Conservation (phyloP, 2,113 vertebrate genomes). For the Tragelaphus strepsiceros region DNA sequence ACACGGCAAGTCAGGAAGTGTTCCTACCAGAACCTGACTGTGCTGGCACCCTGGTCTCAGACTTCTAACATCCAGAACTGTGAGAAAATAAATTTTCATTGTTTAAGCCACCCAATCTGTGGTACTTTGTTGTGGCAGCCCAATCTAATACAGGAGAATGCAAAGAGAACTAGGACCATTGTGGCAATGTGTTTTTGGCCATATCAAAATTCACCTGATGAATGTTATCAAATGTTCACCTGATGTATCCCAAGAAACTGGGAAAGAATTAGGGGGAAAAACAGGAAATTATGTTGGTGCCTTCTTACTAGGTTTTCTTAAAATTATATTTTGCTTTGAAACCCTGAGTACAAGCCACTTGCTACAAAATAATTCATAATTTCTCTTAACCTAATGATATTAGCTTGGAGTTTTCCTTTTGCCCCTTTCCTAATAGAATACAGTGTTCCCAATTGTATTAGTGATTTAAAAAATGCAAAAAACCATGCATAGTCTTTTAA, state of each 20-base stretch:
- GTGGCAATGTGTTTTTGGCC: not conserved
- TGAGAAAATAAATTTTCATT: not conserved
- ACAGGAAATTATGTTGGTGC: not conserved
- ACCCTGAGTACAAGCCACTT: not conserved
- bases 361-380: not conserved
- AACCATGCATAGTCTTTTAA: not conserved
- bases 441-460: not conserved
- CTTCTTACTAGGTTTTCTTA: not conserved
- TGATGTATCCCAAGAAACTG: not conserved
- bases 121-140: not conserved
- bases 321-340: slow-evolving; percentile 1
- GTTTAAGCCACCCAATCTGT: not conserved
- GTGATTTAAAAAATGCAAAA: not conserved
- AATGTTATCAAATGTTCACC: not conserved
- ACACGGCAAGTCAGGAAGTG: not conserved
- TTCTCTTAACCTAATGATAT: not conserved
- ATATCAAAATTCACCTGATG: too few relatives aligned
- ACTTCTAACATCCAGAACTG: not conserved
- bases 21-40: not conserved
- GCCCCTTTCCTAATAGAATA: not conserved
- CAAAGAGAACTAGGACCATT: not conserved
- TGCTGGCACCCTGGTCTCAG: not conserved
- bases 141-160: not conserved
- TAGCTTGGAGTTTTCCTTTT: not conserved
- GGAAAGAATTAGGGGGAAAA: not conserved